phyloP scores from a whole-genome alignment of 2,113 vertebrate species.

The Hippotragus niger region DNA sequence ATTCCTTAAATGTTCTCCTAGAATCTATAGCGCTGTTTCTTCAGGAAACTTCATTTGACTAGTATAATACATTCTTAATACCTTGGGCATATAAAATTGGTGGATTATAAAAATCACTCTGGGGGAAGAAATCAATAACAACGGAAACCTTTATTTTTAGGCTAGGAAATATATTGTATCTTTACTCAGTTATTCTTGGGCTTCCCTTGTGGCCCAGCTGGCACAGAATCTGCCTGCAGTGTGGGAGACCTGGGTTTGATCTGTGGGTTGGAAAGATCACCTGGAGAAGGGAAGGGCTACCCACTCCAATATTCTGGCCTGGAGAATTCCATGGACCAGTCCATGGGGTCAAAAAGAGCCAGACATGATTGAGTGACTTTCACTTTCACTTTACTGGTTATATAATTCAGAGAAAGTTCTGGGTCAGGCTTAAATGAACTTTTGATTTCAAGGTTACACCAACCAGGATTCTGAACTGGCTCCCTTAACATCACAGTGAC shows the following conservation, averaged over 20 bases:
- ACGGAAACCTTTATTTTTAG: not conserved
- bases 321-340: not conserved
- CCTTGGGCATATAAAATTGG: not conserved
- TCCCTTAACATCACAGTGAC: not conserved
- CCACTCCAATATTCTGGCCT: not conserved
- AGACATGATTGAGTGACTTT: not conserved
- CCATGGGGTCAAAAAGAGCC: not conserved
- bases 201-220: not conserved
- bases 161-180: not conserved
- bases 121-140: not conserved
- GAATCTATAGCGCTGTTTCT: not conserved
- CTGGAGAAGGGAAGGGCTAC: not conserved
- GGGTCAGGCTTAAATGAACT: not conserved
- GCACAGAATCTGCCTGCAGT: not conserved
- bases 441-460: not conserved
- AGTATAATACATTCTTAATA: not conserved
- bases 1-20: not conserved
- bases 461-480: not conserved
- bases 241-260: not conserved
- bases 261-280: not conserved
- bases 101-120: not conserved
- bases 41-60: not conserved
- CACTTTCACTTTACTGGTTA: not conserved
- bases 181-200: not conserved
- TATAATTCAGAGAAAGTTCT: constrained; percentile 33